Evolutionary conservation across 2,113 vertebrate genomes (phyloP).

Genomic region (Himantopus leucocephalus): DNA sequence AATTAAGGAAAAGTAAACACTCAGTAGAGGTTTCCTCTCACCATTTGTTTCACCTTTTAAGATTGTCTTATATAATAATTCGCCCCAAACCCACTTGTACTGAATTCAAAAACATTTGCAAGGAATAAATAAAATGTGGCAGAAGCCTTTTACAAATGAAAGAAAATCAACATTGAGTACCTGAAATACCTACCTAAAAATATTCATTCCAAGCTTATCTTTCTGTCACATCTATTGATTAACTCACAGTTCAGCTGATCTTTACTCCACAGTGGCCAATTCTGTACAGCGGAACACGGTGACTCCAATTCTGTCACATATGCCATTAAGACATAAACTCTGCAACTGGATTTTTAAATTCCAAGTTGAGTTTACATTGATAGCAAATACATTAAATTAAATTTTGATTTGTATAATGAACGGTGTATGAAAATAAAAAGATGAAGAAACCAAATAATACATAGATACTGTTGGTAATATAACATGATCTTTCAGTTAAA

Average conservation of each 20-base stretch:
- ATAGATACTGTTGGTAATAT: not conserved
- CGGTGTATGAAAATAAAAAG: not conserved
- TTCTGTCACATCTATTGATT: not conserved
- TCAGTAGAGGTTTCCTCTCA: not conserved
- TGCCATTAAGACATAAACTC: not conserved
- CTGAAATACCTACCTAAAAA: not conserved
- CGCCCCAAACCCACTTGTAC: not conserved
- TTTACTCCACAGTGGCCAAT: not conserved
- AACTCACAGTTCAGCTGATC: not conserved
- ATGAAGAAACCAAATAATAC: not conserved
- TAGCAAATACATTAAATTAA: not conserved
- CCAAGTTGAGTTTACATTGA: not conserved
- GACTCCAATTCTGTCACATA: not conserved
- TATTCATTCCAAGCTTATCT: not conserved
- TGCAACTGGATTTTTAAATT: not conserved
- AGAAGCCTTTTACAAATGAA: not conserved
- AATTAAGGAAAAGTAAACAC: not conserved
- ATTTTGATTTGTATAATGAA: not conserved
- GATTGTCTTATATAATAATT: not conserved
- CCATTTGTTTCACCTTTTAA: not conserved
- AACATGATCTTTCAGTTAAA: not conserved
- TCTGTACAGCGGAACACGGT: not conserved
- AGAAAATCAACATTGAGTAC: not conserved
- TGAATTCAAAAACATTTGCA: not conserved
- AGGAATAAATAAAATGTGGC: not conserved